A percentile compares a stretch with the other conserved stretches of the same genome.
Evolutionary conservation across 2,888 invertebrate species (phyloP).

Genomic region (Nineta flava): DNA sequence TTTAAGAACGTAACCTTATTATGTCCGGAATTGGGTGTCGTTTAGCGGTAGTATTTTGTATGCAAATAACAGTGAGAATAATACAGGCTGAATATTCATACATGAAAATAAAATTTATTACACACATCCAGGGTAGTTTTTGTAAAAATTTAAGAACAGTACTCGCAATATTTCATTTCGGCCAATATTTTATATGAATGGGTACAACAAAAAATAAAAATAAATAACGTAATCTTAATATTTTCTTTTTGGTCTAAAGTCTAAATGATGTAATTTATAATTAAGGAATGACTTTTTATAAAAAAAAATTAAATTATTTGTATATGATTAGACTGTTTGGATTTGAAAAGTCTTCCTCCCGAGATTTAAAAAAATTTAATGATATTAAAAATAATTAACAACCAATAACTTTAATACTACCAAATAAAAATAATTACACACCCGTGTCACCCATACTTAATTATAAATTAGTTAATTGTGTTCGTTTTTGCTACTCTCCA

Average conservation of each 20-base stretch:
- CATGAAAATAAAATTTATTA: not conserved
- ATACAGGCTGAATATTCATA: constrained; percentile 4
- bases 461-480: too few species aligned
- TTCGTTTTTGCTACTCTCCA: too few species aligned
- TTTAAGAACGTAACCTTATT: not conserved
- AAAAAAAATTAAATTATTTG: constrained; percentile 1
- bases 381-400: too few species aligned
- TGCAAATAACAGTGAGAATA: constrained; percentile 1
- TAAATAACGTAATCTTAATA: not conserved
- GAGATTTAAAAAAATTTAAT: not conserved
- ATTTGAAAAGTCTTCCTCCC: constrained; percentile 7
- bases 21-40: not conserved
- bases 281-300: constrained; percentile 5
- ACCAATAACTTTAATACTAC: too few species aligned
- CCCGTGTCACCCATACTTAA: too few species aligned
- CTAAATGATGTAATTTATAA: not conserved
- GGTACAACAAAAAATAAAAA: not conserved
- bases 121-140: constrained; percentile 1
- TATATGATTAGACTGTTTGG: constrained; percentile 3
- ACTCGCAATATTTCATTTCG: not conserved
- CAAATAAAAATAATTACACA: too few species aligned
- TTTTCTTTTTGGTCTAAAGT: not conserved
- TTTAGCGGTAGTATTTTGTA: not conserved
- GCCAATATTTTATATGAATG: not conserved
- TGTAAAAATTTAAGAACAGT: not conserved